phyloP scores from a whole-genome alignment of 2,113 vertebrate genomes.

The Ptilonorhynchus violaceus region DNA sequence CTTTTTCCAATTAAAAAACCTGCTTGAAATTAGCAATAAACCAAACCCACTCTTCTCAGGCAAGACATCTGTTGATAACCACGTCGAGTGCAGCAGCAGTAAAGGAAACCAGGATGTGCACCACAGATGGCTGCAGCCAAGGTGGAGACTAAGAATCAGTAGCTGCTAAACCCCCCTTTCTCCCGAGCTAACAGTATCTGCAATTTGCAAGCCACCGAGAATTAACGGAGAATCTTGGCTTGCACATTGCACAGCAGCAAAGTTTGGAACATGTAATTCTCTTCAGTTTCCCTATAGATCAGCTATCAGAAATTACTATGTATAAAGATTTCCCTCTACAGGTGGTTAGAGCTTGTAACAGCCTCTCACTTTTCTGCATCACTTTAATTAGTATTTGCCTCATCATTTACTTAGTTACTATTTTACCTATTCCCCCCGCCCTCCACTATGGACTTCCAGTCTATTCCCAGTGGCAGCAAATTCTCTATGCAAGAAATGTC shows the following conservation, averaged over 20 bases:
- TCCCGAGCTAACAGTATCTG: neutral
- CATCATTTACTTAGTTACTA: neutral
- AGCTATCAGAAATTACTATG: constrained; percentile 67
- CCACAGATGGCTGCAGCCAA: neutral
- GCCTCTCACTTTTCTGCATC: constrained; percentile 55
- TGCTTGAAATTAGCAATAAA: constrained; percentile 33
- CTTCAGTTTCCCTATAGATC: constrained; percentile 47
- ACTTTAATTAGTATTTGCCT: constrained; percentile 23
- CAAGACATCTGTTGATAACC: constrained; percentile 65
- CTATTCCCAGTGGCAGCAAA: constrained; percentile 21
- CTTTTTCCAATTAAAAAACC: constrained; percentile 40
- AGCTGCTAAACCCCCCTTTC: neutral
- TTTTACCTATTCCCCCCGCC: neutral
- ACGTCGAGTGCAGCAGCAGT: neutral
- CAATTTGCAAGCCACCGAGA: neutral
- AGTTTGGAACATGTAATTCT: constrained; percentile 62
- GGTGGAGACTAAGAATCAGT: neutral
- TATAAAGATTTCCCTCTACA: constrained; percentile 85
- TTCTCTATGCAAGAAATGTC: constrained; percentile 7
- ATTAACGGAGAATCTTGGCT: neutral
- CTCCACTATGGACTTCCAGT: neutral
- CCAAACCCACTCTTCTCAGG: constrained; percentile 36
- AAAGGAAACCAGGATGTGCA: neutral
- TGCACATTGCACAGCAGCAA: constrained; percentile 29
- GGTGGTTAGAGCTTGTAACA: constrained; percentile 79